Base-by-base conservation (phyloP, 2,113 vertebrate species). In the Equus quagga region DNA sequence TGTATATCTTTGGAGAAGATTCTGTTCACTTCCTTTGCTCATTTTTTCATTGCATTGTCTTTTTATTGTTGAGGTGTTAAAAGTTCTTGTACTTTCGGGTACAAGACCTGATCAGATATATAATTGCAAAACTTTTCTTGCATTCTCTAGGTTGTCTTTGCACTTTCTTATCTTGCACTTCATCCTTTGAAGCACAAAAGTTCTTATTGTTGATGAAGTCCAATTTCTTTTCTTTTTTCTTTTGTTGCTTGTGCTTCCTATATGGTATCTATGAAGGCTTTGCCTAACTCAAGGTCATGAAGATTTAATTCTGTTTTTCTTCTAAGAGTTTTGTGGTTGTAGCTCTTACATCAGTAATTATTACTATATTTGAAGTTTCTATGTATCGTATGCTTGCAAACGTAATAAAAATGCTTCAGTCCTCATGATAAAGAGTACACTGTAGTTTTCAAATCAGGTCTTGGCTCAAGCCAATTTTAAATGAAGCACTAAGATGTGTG, bases 131-230 rank as follows among this genome's bases (percentile, higher is more conserved):
- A 86, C 28, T 33, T 67, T 91, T 91, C 41, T 94, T 51, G 28
- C 31, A 51, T 88, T 91, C 80, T 85, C 17, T 81, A 19, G n/a
- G 46, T 75, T 80, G 18, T 81, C 46, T 85, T 94, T 90, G 80
- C 8, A 36, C 73, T 83, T 89, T 33, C 23, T 95, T 89, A 56
- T 54, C 51, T 54, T 54, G 14, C 51, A 54, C 51, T 54, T 54
- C 51, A 54, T 72, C 26, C 10, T 89, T 81, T 89, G 73, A 92
- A 92, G 6, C 24, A 56, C 28, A 76, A 41, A 46, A 41, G 19
- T 91, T 95, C 79, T 93, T 93, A 78, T 84, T 91, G 21, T 86
- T 95, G 70, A 23, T 24, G 9, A 79, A 89, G 84, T 44, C 36
- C 76, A 49, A 6, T 81, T 51, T 86, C 10, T 64, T 60, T 60